Base-by-base conservation (phyloP, 2,888 invertebrate species). In the Cheilosia urbana region DNA sequence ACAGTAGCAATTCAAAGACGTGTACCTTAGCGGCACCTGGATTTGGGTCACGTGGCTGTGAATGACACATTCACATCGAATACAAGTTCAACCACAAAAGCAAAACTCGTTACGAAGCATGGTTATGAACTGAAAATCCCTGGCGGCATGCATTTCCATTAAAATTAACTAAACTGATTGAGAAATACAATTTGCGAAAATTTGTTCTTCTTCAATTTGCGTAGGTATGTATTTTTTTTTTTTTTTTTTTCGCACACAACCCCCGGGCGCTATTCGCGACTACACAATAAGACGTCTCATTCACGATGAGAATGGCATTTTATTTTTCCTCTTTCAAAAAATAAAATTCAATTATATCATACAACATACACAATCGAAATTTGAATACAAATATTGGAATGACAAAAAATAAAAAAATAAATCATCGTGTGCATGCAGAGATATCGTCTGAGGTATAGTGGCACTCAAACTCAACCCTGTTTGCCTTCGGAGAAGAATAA, bases 151-250 rank as follows among this genome's bases (percentile, higher is more conserved):
- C 77, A 77, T 82, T 82, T 77, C 77, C 82, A 82, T 82, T 77
- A 82, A 82, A 82, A 72, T 51, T 58, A 71, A 82, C 77, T 66
- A 72, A 71, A 77, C 82, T 71, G 69, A 77, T 82, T 82, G 81
- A 47, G 53, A 71, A 71, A 82, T 45, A 82, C 65, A 66, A 82
- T 82, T 82, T 77, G 65, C 77, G 51, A 81, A 69, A 71, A 73
- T 57, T 72, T 37, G 37, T 58, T 42, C 4, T 66, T 78, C 49
- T 57, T 45, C 53, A 66, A 53, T 60, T 77, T 37, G 13, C 9
- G 13, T 68, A 19, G 7, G 27, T 45, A 19, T n/a, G n/a, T n/a
- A n/a, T n/a, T n/a, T n/a, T n/a, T n/a, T 30, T 49, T 27, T 27
- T 27, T 27, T 27, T 27, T 5, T 51, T 76, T 55, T 37, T 21